phyloP scores from a whole-genome alignment of 2,888 invertebrate species.

The Matsumyia berberina region DNA sequence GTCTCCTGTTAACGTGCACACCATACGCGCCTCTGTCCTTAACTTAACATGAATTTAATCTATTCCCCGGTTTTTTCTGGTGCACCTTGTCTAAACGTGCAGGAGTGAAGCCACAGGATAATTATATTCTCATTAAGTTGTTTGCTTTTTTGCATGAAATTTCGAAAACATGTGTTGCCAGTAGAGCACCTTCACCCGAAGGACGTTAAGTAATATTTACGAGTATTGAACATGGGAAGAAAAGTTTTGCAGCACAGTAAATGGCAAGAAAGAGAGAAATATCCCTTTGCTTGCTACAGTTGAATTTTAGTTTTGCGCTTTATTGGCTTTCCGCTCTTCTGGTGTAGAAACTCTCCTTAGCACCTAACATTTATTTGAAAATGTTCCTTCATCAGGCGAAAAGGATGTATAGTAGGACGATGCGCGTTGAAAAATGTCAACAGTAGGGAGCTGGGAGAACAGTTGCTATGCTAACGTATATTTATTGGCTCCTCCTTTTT shows the following conservation, averaged over 20 bases:
- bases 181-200: constrained; percentile 2
- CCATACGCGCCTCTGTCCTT: constrained; percentile 52
- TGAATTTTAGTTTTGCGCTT: background rate
- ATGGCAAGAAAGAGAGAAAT: constrained; percentile 44
- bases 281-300: constrained; percentile 15
- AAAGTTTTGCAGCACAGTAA: constrained; percentile 40
- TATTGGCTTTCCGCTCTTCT: constrained; percentile 51
- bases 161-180: constrained; percentile 55
- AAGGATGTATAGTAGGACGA: constrained; percentile 58
- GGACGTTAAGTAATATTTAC: constrained; percentile 20
- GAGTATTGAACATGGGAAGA: constrained; percentile 37
- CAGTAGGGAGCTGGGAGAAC: no score
- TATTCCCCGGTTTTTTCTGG: constrained; percentile 14
- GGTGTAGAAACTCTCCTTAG: constrained; percentile 61
- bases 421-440: no score
- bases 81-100: constrained; percentile 63
- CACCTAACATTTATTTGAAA: constrained; percentile 77
- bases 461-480: no score
- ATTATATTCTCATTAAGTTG: constrained; percentile 57
- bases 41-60: constrained; percentile 14
- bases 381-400: constrained; percentile 75
- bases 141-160: constrained; percentile 24
- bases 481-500: no score
- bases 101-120: constrained; percentile 30
- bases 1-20: constrained; percentile 57